Evolutionary conservation across 2,797 vertebrate genomes (phyloP), one percentile per base, ranked within the genome.

Genomic region (Heliangelus exortis): DNA sequence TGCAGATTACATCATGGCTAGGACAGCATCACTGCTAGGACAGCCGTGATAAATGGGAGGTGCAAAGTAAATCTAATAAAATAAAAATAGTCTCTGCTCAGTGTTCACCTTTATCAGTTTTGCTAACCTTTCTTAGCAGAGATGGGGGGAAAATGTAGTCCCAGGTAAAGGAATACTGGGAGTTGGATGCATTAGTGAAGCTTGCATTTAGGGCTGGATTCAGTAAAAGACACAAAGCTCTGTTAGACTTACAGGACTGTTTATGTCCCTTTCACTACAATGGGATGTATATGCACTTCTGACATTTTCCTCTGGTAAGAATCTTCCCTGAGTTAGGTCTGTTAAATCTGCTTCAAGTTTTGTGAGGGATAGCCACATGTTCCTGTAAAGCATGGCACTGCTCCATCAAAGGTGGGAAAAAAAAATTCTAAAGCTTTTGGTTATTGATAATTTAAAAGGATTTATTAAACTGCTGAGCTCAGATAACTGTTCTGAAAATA

Each of bases 1-100:
- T 96, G 86, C 93, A 96, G 95, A 96, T 97, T 97, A 96, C 96
- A 93, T 96, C 95, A 96, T 96, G 93, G 96, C 93, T 94, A 90
- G 88, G 95, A 92, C 94, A 93, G 92, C 92, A 91, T 93, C 92
- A 76, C 85, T 93, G 66, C 86, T 87, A 92, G 93, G 92, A 93
- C 93, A 95, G 91, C 94, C 76, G 71, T 1, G 9, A 94, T 94
- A 92, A 94, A 96, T 94, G 94, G 82, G 93, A 96, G 85, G 95
- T 95, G 88, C 59, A 93, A 93, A 87, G 90, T 85, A 96, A 96
- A 97, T 87, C 85, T 94, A 96, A 96, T 94, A 92, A 95, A 95
- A 90, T 29, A 45, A 93, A 92, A 94, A 41, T n/a, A 89, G 73
- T 71, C 55, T 84, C 91, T 96, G 90, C 68, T 91, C 79, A 93